Evolutionary conservation across 2,888 invertebrate species (phyloP).

Genomic region (Stenichneumon culpator): DNA sequence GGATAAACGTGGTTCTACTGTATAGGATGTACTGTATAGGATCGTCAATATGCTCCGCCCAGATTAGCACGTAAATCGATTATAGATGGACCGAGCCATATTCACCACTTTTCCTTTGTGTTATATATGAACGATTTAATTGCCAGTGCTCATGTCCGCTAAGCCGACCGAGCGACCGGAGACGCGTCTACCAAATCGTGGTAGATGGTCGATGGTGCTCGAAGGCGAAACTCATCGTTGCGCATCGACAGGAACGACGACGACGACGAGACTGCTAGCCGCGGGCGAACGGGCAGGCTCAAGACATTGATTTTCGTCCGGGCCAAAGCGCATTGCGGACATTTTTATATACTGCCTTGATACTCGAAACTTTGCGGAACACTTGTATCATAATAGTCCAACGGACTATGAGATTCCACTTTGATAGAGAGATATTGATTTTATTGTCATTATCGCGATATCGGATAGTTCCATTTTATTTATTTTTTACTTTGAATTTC

Average conservation of each 20-base stretch:
- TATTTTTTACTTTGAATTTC: too few species aligned
- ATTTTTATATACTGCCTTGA: constrained; percentile 67
- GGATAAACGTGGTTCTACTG: too few species aligned
- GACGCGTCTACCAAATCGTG: background rate
- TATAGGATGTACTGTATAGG: too few species aligned
- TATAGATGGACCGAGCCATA: too few species aligned
- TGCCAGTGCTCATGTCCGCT: constrained; percentile 10
- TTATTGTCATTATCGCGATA: background rate
- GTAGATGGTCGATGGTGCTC: constrained; percentile 10
- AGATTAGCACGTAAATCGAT: too few species aligned
- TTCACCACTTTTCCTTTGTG: too few species aligned
- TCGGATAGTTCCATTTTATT: background rate
- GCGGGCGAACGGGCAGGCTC: constrained; percentile 38
- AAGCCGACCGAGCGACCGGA: background rate
- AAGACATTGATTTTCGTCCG: constrained; percentile 74
- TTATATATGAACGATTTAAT: constrained; percentile 39
- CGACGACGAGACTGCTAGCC: constrained; percentile 36
- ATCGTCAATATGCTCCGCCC: background rate
- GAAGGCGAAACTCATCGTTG: constrained; percentile 55
- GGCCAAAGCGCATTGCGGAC: constrained; percentile 77
- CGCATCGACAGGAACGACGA: constrained; percentile 56
- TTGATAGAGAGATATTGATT: background rate
- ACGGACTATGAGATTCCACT: background rate
- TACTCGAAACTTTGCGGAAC: constrained; percentile 25
- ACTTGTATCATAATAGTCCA: background rate